Base-by-base conservation (phyloP, 1,140 invertebrate species). In the Polypedilum pembai region DNA sequence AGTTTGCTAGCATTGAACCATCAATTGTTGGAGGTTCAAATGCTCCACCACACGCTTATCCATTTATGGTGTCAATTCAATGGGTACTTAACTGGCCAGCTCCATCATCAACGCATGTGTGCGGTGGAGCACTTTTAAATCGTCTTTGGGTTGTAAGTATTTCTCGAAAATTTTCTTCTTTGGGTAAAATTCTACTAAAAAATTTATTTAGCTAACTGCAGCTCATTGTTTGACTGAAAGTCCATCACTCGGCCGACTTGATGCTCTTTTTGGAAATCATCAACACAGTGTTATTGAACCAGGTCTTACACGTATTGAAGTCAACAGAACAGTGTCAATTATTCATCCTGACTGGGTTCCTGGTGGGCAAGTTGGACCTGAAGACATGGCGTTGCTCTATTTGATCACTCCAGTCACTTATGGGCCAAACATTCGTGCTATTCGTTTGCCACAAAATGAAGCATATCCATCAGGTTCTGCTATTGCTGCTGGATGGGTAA, bases 81-180 rank as follows among this genome's bases (percentile, higher is more conserved):
- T 56, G 45, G 45, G 45, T 56, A 3, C n/a, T 56, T 3, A 56
- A 56, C n/a, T 56, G 45, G 45, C 45, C 45, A 12, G 12, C 45
- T n/a, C 45, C 65, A 5, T 69, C 82, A 3, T 76, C 80, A 20
- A 78, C 79, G 3, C 88, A 89, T 77, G 79, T 84, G 24, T 91
- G 89, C 76, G 88, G 85, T 7, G 89, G 86, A 4, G 83, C 84
- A 20, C 84, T 91, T 40, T 82, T 90, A 56, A 85, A 78, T 75
- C 83, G 86, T 75, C 77, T 83, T 56, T 89, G 86, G 86, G 83
- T 90, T n/a, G 41, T 88, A 7, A 56, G 45, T 56, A n/a, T 56
- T 56, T 12, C 12, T 12, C 4, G 12, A 4, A n/a, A n/a, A 56
- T 56, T 56, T 56, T 45, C 41, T 45, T 45, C 15, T 45, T 45